Conservation (phyloP, 2,888 invertebrate species). For the Lasiommata megera region DNA sequence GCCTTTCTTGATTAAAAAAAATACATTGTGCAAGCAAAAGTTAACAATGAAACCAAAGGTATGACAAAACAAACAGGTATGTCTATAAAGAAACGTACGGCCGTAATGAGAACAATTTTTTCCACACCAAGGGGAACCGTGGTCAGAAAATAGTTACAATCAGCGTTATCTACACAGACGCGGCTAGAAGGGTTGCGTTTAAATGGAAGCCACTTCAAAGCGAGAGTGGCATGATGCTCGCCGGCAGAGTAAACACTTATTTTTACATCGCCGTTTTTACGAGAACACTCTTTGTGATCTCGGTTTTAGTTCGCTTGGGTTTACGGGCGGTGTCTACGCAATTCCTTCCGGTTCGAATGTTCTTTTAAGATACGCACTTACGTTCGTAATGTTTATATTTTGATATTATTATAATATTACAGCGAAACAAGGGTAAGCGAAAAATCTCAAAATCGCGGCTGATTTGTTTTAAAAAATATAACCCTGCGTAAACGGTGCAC, state of each 20-base stretch:
- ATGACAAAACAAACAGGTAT: no score
- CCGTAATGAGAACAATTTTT: slow-evolving; percentile 1
- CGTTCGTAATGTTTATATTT: background rate
- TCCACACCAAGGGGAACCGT: slow-evolving; percentile 13
- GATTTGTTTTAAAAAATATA: no score
- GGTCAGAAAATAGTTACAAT: slow-evolving; percentile 29
- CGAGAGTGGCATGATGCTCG: slow-evolving; percentile 49
- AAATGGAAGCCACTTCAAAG: slow-evolving; percentile 76
- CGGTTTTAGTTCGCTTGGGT: slow-evolving; percentile 38
- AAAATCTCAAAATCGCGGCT: no score
- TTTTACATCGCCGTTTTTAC: slow-evolving; percentile 62
- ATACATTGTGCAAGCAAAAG: background rate
- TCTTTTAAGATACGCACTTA: slow-evolving; percentile 18
- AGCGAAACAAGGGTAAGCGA: no score
- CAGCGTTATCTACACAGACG: slow-evolving; percentile 42
- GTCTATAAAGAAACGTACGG: background rate
- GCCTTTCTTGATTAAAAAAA: background rate
- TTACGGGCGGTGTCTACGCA: slow-evolving; percentile 32
- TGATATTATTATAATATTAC: background rate
- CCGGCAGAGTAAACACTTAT: slow-evolving; percentile 71
- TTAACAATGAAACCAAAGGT: background rate
- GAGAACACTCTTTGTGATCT: slow-evolving; percentile 61
- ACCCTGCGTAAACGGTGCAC: no score
- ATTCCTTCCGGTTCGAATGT: slow-evolving; percentile 36
- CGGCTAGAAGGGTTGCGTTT: slow-evolving; percentile 65